These are phyloP conservation scores for Onychostruthus taczanowskii DNA, from an alignment of 2,113 vertebrate species.

Conservation along the genomic window DNA sequence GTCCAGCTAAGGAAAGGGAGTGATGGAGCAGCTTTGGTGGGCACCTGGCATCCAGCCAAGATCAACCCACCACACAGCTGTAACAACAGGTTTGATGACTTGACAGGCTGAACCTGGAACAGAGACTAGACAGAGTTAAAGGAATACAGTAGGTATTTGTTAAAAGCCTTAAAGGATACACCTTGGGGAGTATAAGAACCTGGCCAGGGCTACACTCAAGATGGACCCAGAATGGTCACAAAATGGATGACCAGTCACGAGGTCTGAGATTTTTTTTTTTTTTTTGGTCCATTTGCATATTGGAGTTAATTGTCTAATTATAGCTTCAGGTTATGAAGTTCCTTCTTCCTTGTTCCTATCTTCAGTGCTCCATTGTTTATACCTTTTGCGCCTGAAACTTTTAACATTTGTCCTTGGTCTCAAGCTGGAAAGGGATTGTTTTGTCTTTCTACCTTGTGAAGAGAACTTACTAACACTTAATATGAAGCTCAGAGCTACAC, in stretches of 20 bases:
- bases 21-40: neutral
- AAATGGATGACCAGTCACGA: neutral
- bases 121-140: neutral
- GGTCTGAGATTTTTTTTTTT: neutral
- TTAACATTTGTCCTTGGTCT: neutral
- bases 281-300: neutral
- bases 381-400: neutral
- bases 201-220: neutral
- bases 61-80: neutral
- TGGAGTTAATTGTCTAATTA: neutral
- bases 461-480: neutral
- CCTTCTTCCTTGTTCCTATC: neutral
- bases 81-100: neutral
- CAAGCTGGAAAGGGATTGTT: neutral
- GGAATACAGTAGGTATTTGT: neutral
- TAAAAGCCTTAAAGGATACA: neutral
- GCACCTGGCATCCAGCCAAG: neutral
- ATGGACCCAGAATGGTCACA: neutral
- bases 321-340: neutral
- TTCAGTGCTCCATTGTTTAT: neutral
- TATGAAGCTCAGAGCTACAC: neutral
- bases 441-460: neutral
- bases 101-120: neutral
- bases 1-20: neutral
- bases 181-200: neutral